Percentiles rank a stretch among this genome's conserved stretches.
phyloP scores from a whole-genome alignment of 2,888 invertebrate species.

The Platypus cylindrus region DNA sequence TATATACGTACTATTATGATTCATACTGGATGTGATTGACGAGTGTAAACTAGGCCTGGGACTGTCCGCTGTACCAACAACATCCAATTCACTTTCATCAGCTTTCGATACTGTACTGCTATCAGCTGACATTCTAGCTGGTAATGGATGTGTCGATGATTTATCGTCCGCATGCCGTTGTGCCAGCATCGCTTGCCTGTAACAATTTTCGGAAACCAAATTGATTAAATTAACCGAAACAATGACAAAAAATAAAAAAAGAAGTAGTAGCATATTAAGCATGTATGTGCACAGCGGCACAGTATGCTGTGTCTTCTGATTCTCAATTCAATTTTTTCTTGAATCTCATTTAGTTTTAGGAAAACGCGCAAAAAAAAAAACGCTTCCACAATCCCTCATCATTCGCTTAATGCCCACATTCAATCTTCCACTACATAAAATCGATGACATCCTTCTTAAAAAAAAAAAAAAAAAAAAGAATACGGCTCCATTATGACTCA shows the following conservation, averaged over 20 bases:
- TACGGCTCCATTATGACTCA: slow-evolving; percentile 7
- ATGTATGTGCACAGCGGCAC: too few species aligned
- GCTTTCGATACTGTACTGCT: slow-evolving; percentile 46
- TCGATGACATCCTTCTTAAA: slow-evolving; percentile 8
- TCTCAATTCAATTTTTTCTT: too few species aligned
- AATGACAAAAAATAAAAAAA: slow-evolving; percentile 3
- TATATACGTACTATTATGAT: slow-evolving; percentile 27
- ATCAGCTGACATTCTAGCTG: slow-evolving; percentile 36
- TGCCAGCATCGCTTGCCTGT: slow-evolving; percentile 61
- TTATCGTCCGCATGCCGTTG: slow-evolving; percentile 44
- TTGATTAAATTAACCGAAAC: slow-evolving; percentile 3
- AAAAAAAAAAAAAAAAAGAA: too few species aligned
- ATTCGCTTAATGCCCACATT: slow-evolving; percentile 1
- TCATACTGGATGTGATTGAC: slow-evolving; percentile 26
- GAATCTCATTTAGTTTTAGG: too few species aligned
- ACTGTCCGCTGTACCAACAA: slow-evolving; percentile 77
- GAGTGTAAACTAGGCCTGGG: slow-evolving; percentile 51
- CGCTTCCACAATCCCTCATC: too few species aligned
- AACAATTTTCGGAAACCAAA: slow-evolving; percentile 29
- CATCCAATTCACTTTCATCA: slow-evolving; percentile 80
- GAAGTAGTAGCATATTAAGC: slow-evolving; percentile 9
- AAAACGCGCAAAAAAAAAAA: too few species aligned
- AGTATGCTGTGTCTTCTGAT: too few species aligned
- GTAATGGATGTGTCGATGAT: slow-evolving; percentile 37
- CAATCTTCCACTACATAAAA: slow-evolving; percentile 5